Percentiles rank a stretch among this genome's conserved stretches.
Evolutionary conservation across 2,888 invertebrate genomes (phyloP).

Genomic region (Sinotaia quadrata): DNA sequence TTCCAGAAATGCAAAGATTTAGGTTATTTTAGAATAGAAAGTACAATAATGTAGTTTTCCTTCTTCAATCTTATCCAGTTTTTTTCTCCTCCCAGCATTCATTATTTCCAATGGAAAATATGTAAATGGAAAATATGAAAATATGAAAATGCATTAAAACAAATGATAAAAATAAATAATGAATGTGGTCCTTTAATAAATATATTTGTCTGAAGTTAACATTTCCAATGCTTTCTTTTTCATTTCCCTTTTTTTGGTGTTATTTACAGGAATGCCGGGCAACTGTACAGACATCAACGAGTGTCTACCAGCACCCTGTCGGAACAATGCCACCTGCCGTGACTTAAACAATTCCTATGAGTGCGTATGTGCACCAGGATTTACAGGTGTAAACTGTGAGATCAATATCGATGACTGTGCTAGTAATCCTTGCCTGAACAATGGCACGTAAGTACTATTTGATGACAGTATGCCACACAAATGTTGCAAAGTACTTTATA

Average conservation of each 20-base stretch:
- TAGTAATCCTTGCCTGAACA: constrained; percentile 27
- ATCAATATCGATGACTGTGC: constrained; percentile 59
- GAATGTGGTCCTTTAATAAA: background rate
- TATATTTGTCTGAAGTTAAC: background rate
- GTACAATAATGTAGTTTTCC: too few relatives aligned
- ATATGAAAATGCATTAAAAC: background rate
- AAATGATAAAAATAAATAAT: background rate
- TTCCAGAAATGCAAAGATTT: too few relatives aligned
- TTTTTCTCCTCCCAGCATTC: too few relatives aligned
- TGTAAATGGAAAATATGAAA: background rate
- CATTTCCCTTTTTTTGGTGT: background rate
- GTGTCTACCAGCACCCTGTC: constrained; percentile 95
- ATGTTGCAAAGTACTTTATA: too few relatives aligned
- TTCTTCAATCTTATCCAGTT: too few relatives aligned
- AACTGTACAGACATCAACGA: constrained; percentile 83
- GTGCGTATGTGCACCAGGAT: constrained; percentile 76
- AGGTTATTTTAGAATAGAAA: too few relatives aligned
- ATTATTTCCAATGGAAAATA: background rate
- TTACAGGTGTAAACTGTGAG: constrained; percentile 10
- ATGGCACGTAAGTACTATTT: constrained; percentile 29
- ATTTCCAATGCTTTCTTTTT: background rate
- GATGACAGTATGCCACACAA: too few relatives aligned
- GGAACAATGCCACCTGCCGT: constrained; percentile 88
- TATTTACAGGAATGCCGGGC: background rate
- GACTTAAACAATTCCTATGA: constrained; percentile 93